These are phyloP conservation scores for Rhinogobio ventralis DNA, from an alignment of 2,797 vertebrate species.

Conservation along the genomic window DNA sequence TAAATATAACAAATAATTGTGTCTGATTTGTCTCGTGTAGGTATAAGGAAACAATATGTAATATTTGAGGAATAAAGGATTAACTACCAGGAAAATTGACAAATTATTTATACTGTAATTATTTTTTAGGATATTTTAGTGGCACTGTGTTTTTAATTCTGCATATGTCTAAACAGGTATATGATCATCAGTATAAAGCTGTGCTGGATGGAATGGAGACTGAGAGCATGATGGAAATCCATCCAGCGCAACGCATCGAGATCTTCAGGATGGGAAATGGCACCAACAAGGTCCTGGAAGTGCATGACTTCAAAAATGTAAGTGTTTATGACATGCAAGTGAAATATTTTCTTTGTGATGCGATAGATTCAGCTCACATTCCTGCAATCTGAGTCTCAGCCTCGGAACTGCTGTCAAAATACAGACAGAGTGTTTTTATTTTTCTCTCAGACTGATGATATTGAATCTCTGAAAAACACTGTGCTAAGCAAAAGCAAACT, in stretches of 20 bases:
- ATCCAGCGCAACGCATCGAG: slow-evolving; percentile 83
- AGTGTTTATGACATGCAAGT: slow-evolving; percentile 63
- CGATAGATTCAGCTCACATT: slow-evolving; percentile 11
- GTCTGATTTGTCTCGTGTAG: no score
- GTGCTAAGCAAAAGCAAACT: slow-evolving; percentile 55
- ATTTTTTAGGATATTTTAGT: not conserved
- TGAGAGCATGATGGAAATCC: slow-evolving; percentile 91
- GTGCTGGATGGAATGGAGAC: slow-evolving; percentile 86
- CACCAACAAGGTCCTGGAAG: slow-evolving; percentile 89
- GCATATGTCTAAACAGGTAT: slow-evolving; percentile 79
- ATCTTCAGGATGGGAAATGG: slow-evolving; percentile 90
- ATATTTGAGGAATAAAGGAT: no score
- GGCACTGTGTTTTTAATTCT: not conserved
- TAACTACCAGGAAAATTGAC: no score
- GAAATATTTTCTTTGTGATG: slow-evolving; percentile 27
- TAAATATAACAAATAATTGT: no score
- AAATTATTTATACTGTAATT: no score
- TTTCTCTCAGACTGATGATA: slow-evolving; percentile 40
- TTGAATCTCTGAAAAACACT: slow-evolving; percentile 46
- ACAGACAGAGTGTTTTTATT: slow-evolving; percentile 22
- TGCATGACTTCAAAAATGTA: slow-evolving; percentile 96
- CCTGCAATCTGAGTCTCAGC: not conserved
- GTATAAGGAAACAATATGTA: no score
- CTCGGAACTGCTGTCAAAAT: slow-evolving; percentile 34
- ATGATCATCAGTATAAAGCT: slow-evolving; percentile 89